Evolutionary conservation across 1,140 invertebrate species (phyloP), one percentile per base, ranked within the genome.

Genomic region (Akabosia matsudoensis): DNA sequence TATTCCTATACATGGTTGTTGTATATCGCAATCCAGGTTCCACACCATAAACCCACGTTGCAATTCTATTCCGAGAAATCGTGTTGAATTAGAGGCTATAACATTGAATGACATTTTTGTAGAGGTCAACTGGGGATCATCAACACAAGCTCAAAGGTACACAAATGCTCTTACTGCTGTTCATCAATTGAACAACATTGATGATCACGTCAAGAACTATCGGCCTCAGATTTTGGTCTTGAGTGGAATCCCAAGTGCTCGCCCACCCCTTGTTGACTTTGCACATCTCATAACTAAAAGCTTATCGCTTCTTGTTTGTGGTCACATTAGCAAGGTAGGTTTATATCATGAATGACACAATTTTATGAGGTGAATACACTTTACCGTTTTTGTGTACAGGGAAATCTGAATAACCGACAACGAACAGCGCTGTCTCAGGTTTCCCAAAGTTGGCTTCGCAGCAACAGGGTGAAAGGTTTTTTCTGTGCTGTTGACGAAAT

Each of bases 121-220:
- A 89, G 89, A 90, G 82, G 88, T 89, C 0, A 90, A 90, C 81
- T 90, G 89, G 89, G 89, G 89, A 3, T 89, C 88, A 14, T 89
- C 89, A 1, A 87, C 86, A 10, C 89, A 90, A 82, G 89, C 89
- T 45, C 87, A 90, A 83, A 86, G 85, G 0, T 90, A 89, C 80
- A 86, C 84, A 75, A 85, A 83, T 75, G 88, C 89, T 28, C 82
- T 90, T 18, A 84, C 84, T 56, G 83, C 86, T 3, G 84, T 88
- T 28, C 83, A 87, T 1, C 87, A 87, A 80, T 83, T 90, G 30
- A 84, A 85, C 30, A 80, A 85, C 30, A 84, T 87, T 2, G 86
- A 88, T 78, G 88, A 89, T 74, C 89, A 90, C 82, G 87, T 90
- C 16, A 90, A 90, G 83, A 90, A 89, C 79, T 90, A 87, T 83